These are phyloP conservation scores for Dendrocincla fuliginosa DNA, from an alignment of 2,797 vertebrate genomes.

Conservation along the genomic window DNA sequence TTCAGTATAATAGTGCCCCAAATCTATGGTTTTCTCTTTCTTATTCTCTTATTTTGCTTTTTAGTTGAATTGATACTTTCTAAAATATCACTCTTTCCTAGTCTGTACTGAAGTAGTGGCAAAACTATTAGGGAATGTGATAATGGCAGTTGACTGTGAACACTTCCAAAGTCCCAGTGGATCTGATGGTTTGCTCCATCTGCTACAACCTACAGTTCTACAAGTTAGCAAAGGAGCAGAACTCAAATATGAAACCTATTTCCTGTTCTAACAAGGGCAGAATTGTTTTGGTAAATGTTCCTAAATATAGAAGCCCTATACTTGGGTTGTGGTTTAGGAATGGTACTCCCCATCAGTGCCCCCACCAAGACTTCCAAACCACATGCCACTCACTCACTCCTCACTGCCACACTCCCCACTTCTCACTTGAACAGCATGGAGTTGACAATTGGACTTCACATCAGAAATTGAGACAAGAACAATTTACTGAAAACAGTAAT, in stretches of 20 bases:
- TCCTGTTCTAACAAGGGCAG: background rate
- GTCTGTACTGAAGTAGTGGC: background rate
- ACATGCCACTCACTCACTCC: background rate
- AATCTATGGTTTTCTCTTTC: background rate
- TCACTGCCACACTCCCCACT: background rate
- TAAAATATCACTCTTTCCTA: background rate
- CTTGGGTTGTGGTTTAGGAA: background rate
- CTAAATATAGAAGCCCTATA: background rate
- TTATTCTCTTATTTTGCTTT: background rate
- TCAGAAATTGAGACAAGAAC: background rate
- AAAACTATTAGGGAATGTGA: background rate
- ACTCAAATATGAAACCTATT: background rate
- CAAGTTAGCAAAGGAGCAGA: background rate
- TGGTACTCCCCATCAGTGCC: background rate
- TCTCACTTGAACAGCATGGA: background rate
- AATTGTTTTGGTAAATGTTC: background rate
- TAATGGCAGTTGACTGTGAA: background rate
- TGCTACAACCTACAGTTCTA: background rate
- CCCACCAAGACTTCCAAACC: background rate
- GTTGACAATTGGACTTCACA: background rate
- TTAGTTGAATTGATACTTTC: background rate
- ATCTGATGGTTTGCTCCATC: background rate
- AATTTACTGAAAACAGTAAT: background rate
- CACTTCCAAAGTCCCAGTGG: background rate
- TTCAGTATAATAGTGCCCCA: background rate